Base-by-base conservation (phyloP, 2,113 vertebrate species). In the Lepisosteus osseus region DNA sequence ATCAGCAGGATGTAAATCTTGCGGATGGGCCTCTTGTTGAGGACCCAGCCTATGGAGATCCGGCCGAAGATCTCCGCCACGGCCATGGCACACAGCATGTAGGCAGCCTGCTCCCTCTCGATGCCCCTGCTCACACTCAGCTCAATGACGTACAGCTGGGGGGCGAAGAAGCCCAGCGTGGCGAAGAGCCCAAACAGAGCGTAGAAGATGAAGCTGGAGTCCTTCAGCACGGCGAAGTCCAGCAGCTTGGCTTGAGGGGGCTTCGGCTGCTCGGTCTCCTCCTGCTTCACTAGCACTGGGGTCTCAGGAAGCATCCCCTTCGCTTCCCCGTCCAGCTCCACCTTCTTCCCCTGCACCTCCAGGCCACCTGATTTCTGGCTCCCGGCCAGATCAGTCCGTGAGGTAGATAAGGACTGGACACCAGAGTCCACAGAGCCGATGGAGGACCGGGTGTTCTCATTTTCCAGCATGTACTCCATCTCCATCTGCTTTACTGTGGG, bases 91-190 rank as follows among this genome's bases (percentile, higher is more conserved):
- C 95, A 98, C 3, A 99, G 80, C 68, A 96, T 91, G 74, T 95
- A 95, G 0, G 93, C 86, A 0, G 96, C 94, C 1, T 72, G 88
- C 42, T 95, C 93, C 5, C 92, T 91, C 69, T 90, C 47, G 0
- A 98, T 90, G 15, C 94, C 95, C 0, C 94, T 88, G 72, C 92
- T 96, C 74, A 94, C 89, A 0, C 93, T 93, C 75, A 99, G 81
- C 45, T 97, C 94, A 0, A 99, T 96, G 81, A 99, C 87, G 82
- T 96, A 99, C 9, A 99, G 82, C 1, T 91, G 94, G 0, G 97
- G 97, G 1, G 95, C 97, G 0, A 99, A 98, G 89, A 99, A 99
- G 64, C 96, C 97, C 67, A 99, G 82, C 0, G 96, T 98, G 71
- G 94, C 96, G 4, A 98, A 99, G 2, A 99, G 93, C 44, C 97